Conservation (phyloP, 2,797 vertebrate species). For the Lithobates pipiens region DNA sequence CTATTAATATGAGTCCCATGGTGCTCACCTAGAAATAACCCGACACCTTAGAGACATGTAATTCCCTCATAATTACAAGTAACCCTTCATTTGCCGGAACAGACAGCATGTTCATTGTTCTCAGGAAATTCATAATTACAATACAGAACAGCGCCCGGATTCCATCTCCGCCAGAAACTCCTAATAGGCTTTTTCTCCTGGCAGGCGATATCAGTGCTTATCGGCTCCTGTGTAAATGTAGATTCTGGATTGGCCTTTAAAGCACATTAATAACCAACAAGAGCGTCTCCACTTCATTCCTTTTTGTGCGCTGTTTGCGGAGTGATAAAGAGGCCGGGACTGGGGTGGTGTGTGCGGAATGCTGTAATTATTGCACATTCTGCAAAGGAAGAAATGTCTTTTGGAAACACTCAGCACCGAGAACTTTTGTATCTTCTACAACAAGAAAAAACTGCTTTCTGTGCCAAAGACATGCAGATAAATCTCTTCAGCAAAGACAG, state of each 20-base stretch:
- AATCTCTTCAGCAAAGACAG: no score
- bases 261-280: constrained; percentile 52
- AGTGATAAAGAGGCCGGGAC: constrained; percentile 28
- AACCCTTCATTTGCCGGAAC: constrained; percentile 3
- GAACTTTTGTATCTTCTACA: no score
- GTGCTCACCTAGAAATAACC: constrained; percentile 27
- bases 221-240: constrained; percentile 31
- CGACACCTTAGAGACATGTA: not conserved
- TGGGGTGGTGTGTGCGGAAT: not conserved
- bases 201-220: constrained; percentile 22
- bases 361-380: not conserved
- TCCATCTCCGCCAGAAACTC: not conserved
- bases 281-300: constrained; percentile 13
- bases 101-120: not conserved
- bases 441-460: no score
- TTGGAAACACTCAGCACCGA: not conserved
- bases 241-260: constrained; percentile 48
- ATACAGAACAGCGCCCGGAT: not conserved
- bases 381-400: not conserved
- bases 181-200: constrained; percentile 29
- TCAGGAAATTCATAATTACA: constrained; percentile 9
- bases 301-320: constrained; percentile 30
- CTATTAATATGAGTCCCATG: constrained; percentile 23
- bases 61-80: constrained; percentile 14
- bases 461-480: no score